phyloP scores from a whole-genome alignment of 2,888 invertebrate species.

The Acheta domesticus region DNA sequence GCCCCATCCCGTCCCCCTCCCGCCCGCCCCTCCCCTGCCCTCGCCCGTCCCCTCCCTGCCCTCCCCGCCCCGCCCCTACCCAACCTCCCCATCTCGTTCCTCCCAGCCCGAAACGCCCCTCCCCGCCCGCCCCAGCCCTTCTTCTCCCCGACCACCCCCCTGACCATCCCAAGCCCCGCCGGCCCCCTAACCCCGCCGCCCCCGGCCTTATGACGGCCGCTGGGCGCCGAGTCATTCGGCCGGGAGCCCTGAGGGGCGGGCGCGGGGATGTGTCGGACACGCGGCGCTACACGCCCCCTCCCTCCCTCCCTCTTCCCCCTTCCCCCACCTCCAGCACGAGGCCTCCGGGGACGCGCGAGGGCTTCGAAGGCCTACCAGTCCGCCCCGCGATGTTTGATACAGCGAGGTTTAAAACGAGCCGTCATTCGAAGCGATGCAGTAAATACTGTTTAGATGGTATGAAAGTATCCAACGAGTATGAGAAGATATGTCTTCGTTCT shows the following conservation, averaged over 20 bases:
- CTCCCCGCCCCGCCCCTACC: too few species aligned
- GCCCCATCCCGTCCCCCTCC: too few species aligned
- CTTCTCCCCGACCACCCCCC: too few species aligned
- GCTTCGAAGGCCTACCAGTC: neutral
- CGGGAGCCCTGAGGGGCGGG: neutral
- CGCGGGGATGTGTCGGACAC: neutral
- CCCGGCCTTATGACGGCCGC: neutral
- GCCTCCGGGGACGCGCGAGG: neutral
- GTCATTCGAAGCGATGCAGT: neutral
- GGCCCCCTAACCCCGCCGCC: too few species aligned
- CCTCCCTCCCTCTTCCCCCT: neutral
- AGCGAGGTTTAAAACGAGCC: neutral
- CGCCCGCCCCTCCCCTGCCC: too few species aligned
- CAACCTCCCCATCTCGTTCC: too few species aligned
- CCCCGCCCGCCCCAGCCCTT: too few species aligned
- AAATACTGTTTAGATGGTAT: conserved; percentile 2
- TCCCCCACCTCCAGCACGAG: neutral
- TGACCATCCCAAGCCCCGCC: too few species aligned
- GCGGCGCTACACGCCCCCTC: neutral
- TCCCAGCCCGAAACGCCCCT: too few species aligned
- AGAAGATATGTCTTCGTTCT: too few species aligned
- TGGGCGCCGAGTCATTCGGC: too few species aligned
- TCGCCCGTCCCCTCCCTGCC: too few species aligned
- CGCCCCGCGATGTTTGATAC: neutral
- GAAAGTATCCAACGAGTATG: neutral